These are phyloP conservation scores for Thaleichthys pacificus DNA, from an alignment of 2,797 vertebrate genomes.

Conservation along the genomic window DNA sequence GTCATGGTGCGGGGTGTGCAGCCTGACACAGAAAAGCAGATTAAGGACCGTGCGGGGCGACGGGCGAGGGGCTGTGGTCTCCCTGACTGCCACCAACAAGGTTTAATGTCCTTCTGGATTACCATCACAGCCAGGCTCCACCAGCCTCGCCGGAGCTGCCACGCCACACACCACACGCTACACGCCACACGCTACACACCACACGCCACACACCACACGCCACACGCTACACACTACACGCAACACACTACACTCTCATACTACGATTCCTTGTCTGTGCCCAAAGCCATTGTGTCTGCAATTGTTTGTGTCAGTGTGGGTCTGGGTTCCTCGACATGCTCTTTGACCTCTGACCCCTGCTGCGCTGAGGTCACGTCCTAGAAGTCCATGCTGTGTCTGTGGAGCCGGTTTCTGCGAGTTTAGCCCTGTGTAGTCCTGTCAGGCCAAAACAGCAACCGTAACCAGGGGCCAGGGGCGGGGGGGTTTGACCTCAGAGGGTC, in stretches of 20 bases:
- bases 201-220: too few species aligned
- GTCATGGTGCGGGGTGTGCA: constrained; percentile 63
- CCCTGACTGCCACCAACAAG: constrained; percentile 34
- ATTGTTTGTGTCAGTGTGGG: constrained; percentile 27
- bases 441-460: constrained; percentile 44
- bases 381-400: constrained; percentile 38
- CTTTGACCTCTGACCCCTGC: constrained; percentile 35
- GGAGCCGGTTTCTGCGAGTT: constrained; percentile 34
- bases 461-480: constrained; percentile 34
- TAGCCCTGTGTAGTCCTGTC: constrained; percentile 29
- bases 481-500: constrained; percentile 4
- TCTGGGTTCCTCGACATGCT: constrained; percentile 16
- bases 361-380: constrained; percentile 29
- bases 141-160: neutral
- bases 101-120: constrained; percentile 36
- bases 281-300: neutral
- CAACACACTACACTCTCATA: neutral
- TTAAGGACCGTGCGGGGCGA: constrained; percentile 51
- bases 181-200: neutral
- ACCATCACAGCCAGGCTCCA: constrained; percentile 23
- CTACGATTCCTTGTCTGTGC: neutral
- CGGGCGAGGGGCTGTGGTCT: constrained; percentile 23
- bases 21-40: constrained; percentile 79
- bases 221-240: neutral
- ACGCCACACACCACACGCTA: constrained; percentile 4